A percentile compares a stretch with the other conserved stretches of the same genome.
These are phyloP conservation scores for Saccostrea echinata DNA, from an alignment of 1,140 invertebrate species.

Conservation along the genomic window DNA sequence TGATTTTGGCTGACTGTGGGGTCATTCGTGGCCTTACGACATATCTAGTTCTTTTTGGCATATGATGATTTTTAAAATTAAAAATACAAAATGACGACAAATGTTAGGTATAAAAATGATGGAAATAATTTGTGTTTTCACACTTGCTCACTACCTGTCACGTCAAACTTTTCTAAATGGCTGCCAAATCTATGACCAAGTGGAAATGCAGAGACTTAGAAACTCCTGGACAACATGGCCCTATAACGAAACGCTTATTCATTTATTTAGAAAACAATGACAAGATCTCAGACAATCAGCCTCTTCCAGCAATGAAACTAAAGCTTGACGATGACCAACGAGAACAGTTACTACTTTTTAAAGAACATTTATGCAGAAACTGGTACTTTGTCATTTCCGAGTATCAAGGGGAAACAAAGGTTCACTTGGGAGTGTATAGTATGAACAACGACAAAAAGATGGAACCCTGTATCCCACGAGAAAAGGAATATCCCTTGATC, in stretches of 20 bases:
- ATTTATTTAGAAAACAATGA: not conserved
- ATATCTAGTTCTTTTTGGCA: no score
- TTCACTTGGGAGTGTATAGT: constrained; percentile 34
- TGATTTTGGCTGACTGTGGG: no score
- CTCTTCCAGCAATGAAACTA: not conserved
- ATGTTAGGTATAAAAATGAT: no score
- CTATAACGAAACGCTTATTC: not conserved
- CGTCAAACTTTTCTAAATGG: no score
- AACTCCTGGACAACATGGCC: not conserved
- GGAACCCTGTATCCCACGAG: not conserved
- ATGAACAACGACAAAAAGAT: not conserved
- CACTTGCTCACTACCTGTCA: no score
- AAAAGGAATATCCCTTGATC: constrained; percentile 37
- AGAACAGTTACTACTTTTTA: not conserved
- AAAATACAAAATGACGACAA: no score
- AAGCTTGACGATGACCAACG: not conserved
- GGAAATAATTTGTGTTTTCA: no score
- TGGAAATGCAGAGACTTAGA: not conserved
- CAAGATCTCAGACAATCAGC: not conserved
- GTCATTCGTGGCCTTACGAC: no score
- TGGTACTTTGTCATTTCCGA: constrained; percentile 14
- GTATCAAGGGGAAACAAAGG: constrained; percentile 33
- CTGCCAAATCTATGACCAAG: constrained; percentile 4
- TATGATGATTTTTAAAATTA: no score
- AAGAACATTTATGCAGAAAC: not conserved